Evolutionary conservation across 2,797 vertebrate genomes (phyloP), one percentile per base, ranked within the genome.

Genomic region (Acanthurus leucopareius): DNA sequence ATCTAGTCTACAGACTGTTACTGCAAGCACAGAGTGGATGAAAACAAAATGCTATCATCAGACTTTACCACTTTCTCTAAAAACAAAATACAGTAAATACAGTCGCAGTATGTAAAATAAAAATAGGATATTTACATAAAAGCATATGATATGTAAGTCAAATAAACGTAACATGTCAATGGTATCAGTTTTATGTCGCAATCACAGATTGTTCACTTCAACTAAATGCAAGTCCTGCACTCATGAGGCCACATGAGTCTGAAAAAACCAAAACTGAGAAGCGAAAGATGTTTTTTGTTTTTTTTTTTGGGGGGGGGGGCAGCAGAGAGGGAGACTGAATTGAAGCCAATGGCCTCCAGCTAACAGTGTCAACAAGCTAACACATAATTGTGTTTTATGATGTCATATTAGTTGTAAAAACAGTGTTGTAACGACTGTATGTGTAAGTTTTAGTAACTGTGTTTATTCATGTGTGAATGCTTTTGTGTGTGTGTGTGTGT

Each of bases 371-470:
- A 77, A 80, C 42, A 64, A 47, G 62, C 63, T 49, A 54, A 82
- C 75, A 59, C 49, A 10, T 13, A 28, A 74, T 77, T 59, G 52
- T 60, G 56, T 60, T 79, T 42, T 62, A 62, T 56, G 63, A 53
- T 7, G 9, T 80, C 71, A 79, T 44, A 73, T 87, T 78, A 79
- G 51, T 69, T 75, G 20, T 32, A 32, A 84, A 76, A 86, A 77
- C 80, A 89, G 16, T 19, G 48, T 14, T 32, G 32, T 25, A 48
- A 66, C 73, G 59, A 45, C 52, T 17, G 51, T n/a, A 9, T 56
- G 47, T 47, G 42, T 35, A 13, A 56, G 16, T 69, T 42, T 42
- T 35, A 16, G 22, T 83, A 65, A 56, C 76, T 16, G 10, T 80
- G 60, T 77, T 85, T 76, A 19, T 49, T 51, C 62, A 53, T 9